A percentile compares a stretch with the other conserved stretches of the same genome.
These are phyloP conservation scores for Nematopogon swammerdamellus DNA, from an alignment of 2,888 invertebrate species.

Conservation along the genomic window DNA sequence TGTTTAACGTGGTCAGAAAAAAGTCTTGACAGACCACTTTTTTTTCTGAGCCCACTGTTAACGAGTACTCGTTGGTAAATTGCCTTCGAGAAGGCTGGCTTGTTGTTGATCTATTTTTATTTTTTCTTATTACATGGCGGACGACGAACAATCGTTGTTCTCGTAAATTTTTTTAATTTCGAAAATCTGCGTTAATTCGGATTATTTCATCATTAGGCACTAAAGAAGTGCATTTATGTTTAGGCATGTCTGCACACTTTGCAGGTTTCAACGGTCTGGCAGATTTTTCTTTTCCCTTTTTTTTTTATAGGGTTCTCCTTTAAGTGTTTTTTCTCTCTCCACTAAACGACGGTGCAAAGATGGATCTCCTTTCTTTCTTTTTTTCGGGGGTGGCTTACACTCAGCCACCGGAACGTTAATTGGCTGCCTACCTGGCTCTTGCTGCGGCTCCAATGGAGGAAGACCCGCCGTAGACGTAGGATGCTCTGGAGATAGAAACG, in stretches of 20 bases:
- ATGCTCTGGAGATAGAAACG: no score
- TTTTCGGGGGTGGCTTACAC: conserved; percentile 1
- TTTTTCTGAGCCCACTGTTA: no score
- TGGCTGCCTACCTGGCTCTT: no score
- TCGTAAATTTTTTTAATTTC: conserved; percentile 9
- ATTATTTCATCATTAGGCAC: conserved; percentile 12
- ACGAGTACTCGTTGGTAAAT: no score
- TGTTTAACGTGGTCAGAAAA: no score
- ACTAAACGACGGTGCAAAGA: conserved; percentile 5
- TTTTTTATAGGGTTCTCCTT: conserved; percentile 6
- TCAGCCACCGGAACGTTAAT: not conserved
- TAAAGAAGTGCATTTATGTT: conserved; percentile 13
- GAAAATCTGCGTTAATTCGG: conserved; percentile 12
- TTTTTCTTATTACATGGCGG: conserved; percentile 12
- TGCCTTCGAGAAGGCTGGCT: no score
- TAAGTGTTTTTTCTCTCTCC: conserved; percentile 6
- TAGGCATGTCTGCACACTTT: conserved; percentile 12
- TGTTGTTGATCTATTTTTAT: conserved; percentile 10
- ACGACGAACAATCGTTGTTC: conserved; percentile 14
- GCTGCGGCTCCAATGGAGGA: no score
- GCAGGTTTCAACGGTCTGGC: conserved; percentile 11
- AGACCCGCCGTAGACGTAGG: no score
- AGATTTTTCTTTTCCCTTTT: conserved; percentile 8
- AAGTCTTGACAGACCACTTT: no score
- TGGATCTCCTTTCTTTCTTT: conserved; percentile 8